Conservation (phyloP, 1,140 invertebrate species). For the Coptotermes formosanus region DNA sequence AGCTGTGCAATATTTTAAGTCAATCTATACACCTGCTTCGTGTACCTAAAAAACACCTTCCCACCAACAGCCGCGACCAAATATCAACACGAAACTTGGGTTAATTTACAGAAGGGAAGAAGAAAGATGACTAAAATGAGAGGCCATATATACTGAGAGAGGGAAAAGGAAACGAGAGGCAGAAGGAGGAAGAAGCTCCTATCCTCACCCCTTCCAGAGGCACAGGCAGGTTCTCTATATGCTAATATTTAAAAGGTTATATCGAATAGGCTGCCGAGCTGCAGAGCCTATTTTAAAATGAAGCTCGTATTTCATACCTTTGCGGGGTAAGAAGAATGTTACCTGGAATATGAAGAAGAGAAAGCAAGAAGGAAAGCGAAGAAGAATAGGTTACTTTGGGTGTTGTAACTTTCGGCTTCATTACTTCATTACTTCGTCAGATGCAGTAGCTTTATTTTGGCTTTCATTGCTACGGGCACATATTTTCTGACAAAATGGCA, state of each 20-base stretch:
- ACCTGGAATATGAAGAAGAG: background rate
- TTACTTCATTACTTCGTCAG: background rate
- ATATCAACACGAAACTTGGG: background rate
- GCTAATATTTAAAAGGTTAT: conserved; percentile 17
- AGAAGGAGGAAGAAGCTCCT: background rate
- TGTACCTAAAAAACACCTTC: background rate
- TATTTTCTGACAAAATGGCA: background rate
- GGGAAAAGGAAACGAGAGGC: background rate
- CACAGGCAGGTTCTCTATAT: background rate
- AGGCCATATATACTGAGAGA: background rate
- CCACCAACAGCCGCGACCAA: background rate
- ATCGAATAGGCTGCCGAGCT: background rate
- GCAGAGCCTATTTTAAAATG: background rate
- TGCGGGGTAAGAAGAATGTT: background rate
- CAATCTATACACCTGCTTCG: background rate
- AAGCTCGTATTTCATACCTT: background rate
- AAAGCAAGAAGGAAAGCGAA: background rate
- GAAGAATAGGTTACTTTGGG: background rate
- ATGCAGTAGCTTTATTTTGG: background rate
- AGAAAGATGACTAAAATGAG: background rate
- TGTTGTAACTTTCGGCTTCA: background rate
- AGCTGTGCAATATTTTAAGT: background rate
- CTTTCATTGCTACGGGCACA: background rate
- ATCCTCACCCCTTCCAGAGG: background rate
- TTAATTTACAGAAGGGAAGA: background rate